phyloP scores from a whole-genome alignment of 2,888 invertebrate genomes.

The Aquatica leii region DNA sequence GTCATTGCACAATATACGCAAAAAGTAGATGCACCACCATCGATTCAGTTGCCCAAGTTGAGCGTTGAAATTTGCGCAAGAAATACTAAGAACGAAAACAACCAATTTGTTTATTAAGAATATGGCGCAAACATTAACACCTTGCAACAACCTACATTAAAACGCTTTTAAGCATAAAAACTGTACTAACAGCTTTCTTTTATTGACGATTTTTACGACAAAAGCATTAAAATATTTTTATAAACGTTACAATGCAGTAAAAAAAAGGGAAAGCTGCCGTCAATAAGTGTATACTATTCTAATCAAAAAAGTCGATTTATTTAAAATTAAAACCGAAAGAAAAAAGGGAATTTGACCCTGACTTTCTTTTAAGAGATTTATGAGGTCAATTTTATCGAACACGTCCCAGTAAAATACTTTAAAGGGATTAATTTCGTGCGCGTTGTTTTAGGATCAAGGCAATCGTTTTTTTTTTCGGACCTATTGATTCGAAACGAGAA shows the following conservation, averaged over 20 bases:
- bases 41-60: too few species aligned
- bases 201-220: slow-evolving; percentile 9
- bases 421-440: not conserved
- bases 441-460: too few species aligned
- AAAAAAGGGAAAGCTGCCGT: slow-evolving; percentile 10
- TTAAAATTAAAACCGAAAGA: slow-evolving; percentile 7
- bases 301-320: slow-evolving; percentile 10
- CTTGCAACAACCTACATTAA: slow-evolving; percentile 14
- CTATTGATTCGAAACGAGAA: too few species aligned
- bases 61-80: too few species aligned
- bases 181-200: slow-evolving; percentile 1
- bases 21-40: too few species aligned
- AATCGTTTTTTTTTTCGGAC: too few species aligned
- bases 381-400: slow-evolving; percentile 33
- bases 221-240: slow-evolving; percentile 2
- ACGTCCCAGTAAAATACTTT: slow-evolving; percentile 25
- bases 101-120: slow-evolving; percentile 5
- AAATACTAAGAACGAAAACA: too few species aligned
- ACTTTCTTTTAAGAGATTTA: slow-evolving; percentile 23
- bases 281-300: not conserved
- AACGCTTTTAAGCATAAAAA: slow-evolving; percentile 10
- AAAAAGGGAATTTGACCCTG: slow-evolving; percentile 27
- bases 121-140: slow-evolving; percentile 4
- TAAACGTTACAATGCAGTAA: not conserved
- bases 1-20: too few species aligned